phyloP scores from a whole-genome alignment of 2,888 invertebrate species.

The Stenolophus ochropezus region DNA sequence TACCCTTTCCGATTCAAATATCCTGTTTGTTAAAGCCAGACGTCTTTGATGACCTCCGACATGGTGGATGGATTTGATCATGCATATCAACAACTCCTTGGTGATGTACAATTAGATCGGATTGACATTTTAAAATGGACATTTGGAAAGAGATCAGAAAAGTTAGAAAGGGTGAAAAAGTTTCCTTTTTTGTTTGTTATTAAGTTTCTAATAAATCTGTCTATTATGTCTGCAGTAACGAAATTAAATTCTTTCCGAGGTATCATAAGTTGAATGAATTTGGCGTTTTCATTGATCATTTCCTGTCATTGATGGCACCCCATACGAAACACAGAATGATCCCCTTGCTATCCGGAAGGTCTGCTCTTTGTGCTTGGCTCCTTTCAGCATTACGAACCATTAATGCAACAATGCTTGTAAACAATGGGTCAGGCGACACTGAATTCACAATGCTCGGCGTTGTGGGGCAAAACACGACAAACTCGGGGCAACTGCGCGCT shows the following conservation, averaged over 20 bases:
- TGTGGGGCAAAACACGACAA: conserved; percentile 32
- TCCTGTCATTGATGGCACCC: background rate
- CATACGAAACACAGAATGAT: background rate
- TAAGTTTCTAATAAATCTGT: too few relatives aligned
- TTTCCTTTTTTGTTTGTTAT: too few relatives aligned
- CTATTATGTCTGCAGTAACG: too few relatives aligned
- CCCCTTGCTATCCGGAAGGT: background rate
- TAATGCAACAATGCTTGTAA: conserved; percentile 54
- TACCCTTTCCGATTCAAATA: background rate
- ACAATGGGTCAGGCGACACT: conserved; percentile 52
- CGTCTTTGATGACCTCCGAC: too few relatives aligned
- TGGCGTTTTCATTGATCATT: background rate
- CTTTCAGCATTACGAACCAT: conserved; percentile 46
- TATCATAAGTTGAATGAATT: too few relatives aligned
- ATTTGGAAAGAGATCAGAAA: too few relatives aligned
- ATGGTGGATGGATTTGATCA: too few relatives aligned
- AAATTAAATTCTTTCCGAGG: too few relatives aligned
- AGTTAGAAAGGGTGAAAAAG: background rate
- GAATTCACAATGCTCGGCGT: conserved; percentile 49
- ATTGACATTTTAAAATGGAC: too few relatives aligned
- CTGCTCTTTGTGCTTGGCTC: conserved; percentile 20
- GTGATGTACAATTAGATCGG: too few relatives aligned
- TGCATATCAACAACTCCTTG: too few relatives aligned
- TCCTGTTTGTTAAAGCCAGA: too few relatives aligned
- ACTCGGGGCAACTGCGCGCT: background rate